Conservation (phyloP, 2,797 vertebrate genomes). For the Okamejei kenojei region DNA sequence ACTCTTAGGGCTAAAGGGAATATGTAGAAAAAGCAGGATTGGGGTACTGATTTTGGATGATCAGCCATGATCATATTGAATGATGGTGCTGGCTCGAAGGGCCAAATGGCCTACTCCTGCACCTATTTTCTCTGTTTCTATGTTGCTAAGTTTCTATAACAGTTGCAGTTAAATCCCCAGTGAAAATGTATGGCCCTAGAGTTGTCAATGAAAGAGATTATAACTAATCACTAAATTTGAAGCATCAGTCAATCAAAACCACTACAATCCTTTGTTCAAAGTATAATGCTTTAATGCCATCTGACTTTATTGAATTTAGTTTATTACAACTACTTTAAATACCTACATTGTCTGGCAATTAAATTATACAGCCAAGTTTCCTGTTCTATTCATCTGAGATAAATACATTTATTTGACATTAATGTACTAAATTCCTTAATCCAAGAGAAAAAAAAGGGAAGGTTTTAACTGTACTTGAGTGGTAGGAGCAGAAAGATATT, state of each 20-base stretch:
- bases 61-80: too few relatives aligned
- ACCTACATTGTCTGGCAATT: too few relatives aligned
- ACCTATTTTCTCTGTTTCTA: too few relatives aligned
- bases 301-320: too few relatives aligned
- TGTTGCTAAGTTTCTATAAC: not conserved
- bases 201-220: not conserved
- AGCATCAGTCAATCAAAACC: not conserved
- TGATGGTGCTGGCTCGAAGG: too few relatives aligned
- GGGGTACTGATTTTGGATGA: too few relatives aligned
- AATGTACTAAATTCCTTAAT: not conserved
- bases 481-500: not conserved
- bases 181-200: not conserved
- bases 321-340: too few relatives aligned
- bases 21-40: too few relatives aligned
- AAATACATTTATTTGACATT: not conserved
- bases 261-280: not conserved
- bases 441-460: not conserved
- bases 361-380: too few relatives aligned
- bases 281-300: too few relatives aligned
- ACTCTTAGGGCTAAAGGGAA: too few relatives aligned
- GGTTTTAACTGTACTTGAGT: not conserved
- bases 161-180: not conserved
- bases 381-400: not conserved
- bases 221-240: not conserved
- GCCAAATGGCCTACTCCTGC: too few relatives aligned